phyloP scores from a whole-genome alignment of 2,797 vertebrate species.

The Acrossocheilus wenchowensis region DNA sequence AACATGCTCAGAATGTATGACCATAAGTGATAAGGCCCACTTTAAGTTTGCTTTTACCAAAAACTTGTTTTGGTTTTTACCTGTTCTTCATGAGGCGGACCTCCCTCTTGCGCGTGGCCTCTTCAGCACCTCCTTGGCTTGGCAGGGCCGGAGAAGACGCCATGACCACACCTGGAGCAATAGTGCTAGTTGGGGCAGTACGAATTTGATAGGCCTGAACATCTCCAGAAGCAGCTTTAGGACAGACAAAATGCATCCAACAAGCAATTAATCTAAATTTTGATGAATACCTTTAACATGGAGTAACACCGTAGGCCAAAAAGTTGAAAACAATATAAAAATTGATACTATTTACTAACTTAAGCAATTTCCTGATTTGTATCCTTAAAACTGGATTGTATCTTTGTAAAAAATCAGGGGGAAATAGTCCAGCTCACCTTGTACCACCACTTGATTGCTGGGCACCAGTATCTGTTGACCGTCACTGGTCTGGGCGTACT shows the following conservation, averaged over 20 bases:
- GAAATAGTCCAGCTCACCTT: conserved; percentile 78
- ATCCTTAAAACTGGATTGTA: not conserved
- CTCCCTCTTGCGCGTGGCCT: conserved; percentile 95
- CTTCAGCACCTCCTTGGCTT: conserved; percentile 86
- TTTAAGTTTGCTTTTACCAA: not conserved
- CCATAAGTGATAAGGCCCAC: too few relatives aligned
- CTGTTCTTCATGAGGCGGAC: conserved; percentile 99
- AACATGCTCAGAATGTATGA: not conserved
- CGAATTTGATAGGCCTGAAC: conserved; percentile 99
- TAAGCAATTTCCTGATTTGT: not conserved
- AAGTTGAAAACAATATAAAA: not conserved
- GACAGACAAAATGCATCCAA: not conserved
- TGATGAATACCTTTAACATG: not conserved
- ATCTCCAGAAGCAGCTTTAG: conserved; percentile 92
- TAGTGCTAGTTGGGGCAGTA: conserved; percentile 91
- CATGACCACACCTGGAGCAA: conserved; percentile 95
- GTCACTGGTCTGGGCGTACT: conserved; percentile 97
- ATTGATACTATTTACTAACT: not conserved
- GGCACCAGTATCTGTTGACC: conserved; percentile 98
- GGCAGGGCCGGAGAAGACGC: conserved; percentile 92
- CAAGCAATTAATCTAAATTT: not conserved
- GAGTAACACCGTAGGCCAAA: not conserved
- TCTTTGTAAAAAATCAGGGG: not conserved
- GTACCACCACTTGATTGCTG: conserved; percentile 99
- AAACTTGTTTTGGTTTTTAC: conserved; percentile 65